Conservation (phyloP, 1,140 invertebrate species). For the Phthorimaea operculella region DNA sequence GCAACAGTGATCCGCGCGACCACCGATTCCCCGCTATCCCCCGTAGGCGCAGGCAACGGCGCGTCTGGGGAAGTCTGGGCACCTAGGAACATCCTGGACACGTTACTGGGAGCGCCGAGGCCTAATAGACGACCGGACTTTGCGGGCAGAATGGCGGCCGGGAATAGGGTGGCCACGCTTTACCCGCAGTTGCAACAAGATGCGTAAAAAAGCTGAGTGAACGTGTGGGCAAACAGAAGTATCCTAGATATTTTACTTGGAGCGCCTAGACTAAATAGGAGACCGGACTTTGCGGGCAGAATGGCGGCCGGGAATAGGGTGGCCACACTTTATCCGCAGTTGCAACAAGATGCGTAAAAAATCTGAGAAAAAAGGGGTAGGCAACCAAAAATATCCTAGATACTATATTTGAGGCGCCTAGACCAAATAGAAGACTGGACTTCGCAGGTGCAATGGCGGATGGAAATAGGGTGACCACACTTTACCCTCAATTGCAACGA, state of each 20-base stretch:
- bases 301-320: slow-evolving; percentile 74
- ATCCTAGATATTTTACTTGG: slow-evolving; percentile 75
- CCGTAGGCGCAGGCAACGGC: slow-evolving; percentile 64
- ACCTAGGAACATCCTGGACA: slow-evolving; percentile 73
- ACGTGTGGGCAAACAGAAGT: slow-evolving; percentile 66
- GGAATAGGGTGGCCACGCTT: slow-evolving; percentile 75
- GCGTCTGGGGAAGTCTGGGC: slow-evolving; percentile 55
- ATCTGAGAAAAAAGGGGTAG: slow-evolving; percentile 11
- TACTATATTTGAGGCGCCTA: slow-evolving; percentile 64
- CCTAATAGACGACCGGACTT: slow-evolving; percentile 78
- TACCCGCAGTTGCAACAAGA: slow-evolving; percentile 75
- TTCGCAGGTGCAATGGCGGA: slow-evolving; percentile 81
- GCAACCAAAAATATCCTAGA: too few relatives aligned
- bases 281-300: slow-evolving; percentile 84
- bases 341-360: slow-evolving; percentile 49
- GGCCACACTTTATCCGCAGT: slow-evolving; percentile 83
- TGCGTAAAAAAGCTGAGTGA: slow-evolving; percentile 16
- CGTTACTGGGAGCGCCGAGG: slow-evolving; percentile 70
- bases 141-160: slow-evolving; percentile 78
- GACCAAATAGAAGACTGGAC: slow-evolving; percentile 74
- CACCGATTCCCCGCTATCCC: slow-evolving; percentile 85
- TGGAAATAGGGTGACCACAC: slow-evolving; percentile 74
- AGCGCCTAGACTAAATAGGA: slow-evolving; percentile 66
- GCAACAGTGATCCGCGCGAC: slow-evolving; percentile 80
- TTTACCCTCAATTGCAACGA: slow-evolving; percentile 77